Percentiles rank a stretch among this genome's conserved stretches.
Conservation (phyloP, 2,888 invertebrate species). For the Esperia sulphurella region DNA sequence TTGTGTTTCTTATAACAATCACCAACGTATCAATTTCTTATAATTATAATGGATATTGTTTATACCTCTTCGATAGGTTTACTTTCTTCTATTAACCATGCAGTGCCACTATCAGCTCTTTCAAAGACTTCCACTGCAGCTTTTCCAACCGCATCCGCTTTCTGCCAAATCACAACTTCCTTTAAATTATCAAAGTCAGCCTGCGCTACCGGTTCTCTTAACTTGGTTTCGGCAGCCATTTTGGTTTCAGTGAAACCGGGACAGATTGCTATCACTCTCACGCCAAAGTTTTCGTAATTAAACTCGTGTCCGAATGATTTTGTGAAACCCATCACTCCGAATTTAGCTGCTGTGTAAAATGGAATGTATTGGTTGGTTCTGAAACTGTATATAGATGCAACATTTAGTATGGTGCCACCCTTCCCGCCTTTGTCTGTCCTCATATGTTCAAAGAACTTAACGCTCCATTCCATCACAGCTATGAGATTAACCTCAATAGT, state of each 20-base stretch:
- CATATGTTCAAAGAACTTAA: slow-evolving; percentile 72
- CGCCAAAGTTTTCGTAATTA: slow-evolving; percentile 51
- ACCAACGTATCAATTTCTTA: too few species aligned
- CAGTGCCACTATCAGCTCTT: slow-evolving; percentile 58
- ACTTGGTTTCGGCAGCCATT: background rate
- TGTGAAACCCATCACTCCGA: slow-evolving; percentile 62
- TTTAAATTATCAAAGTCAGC: background rate
- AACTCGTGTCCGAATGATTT: slow-evolving; percentile 47
- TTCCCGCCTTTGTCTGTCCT: slow-evolving; percentile 62
- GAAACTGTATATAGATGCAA: slow-evolving; percentile 76
- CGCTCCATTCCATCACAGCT: slow-evolving; percentile 36
- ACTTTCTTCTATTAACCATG: slow-evolving; percentile 22
- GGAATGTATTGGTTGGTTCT: slow-evolving; percentile 61
- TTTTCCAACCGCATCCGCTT: slow-evolving; percentile 24
- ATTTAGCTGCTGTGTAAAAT: slow-evolving; percentile 77
- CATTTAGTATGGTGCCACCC: slow-evolving; percentile 81
- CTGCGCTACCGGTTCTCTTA: background rate
- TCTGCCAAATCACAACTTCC: slow-evolving; percentile 16
- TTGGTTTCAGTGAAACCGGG: slow-evolving; percentile 32
- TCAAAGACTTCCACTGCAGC: slow-evolving; percentile 29
- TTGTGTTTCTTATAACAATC: too few species aligned
- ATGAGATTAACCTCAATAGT: slow-evolving; percentile 34
- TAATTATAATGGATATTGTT: too few species aligned
- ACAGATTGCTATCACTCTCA: slow-evolving; percentile 58
- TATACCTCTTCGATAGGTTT: background rate